Base-by-base conservation (phyloP, 2,888 invertebrate species). In the Liodrosophila aerea region DNA sequence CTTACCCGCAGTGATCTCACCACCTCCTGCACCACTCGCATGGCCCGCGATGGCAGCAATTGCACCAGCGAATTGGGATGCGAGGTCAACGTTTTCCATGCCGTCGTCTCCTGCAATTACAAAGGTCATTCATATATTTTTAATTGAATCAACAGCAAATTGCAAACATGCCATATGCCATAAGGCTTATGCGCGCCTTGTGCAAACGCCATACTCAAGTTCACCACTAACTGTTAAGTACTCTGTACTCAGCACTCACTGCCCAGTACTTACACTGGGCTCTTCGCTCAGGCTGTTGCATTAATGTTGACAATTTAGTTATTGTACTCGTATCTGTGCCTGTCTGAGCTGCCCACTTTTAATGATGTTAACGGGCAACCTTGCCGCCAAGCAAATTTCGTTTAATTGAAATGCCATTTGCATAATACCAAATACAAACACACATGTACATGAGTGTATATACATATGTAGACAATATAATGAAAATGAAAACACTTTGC, bases 21-120 rank as follows among this genome's bases (percentile, higher is more conserved):
- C 58, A 90, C 90, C 81, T 90, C 90, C 85, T 89, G 90, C 54
- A 90, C 90, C 58, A 89, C 90, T 37, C 89, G 87, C 90, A 90
- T 90, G 29, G 90, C 90, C 11, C 90, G 87, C 54, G 89, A 89
- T 1, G 90, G 90, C 60, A 90, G 71, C 52, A 87, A 80, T 50
- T 89, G 88, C 46, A 89, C 90, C 61, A 90, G 63, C 15, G 90
- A 88, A 76, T 90, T 90, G 45, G 90, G 90, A 76, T 90, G 89
- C 60, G 90, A 85, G 70, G 90, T 89, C 58, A 90, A 74, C 61
- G 88, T 87, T 73, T 90, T 90, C 90, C 90, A 90, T 81, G 90
- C 90, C 67, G 87, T 87, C 34, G 90, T 83, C 80, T 90, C 90
- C 90, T 90, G 78, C 41, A 87, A 86, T 64, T 45, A 63, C 41